Percentiles rank a stretch among this genome's conserved stretches.
Conservation (phyloP, 2,113 vertebrate genomes). For the Mixornis gularis region DNA sequence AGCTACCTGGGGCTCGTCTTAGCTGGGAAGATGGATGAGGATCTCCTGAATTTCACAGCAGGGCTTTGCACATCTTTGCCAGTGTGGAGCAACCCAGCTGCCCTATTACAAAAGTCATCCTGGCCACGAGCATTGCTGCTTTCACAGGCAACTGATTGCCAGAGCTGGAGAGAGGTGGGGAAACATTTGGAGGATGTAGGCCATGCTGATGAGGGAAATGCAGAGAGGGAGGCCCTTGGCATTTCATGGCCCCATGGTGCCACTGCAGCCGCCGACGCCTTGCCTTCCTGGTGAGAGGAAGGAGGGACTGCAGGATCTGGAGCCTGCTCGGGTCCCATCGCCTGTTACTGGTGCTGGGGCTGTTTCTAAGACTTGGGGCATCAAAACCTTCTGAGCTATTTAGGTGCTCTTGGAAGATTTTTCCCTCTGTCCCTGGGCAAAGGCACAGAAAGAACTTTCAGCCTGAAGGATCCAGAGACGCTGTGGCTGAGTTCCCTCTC, state of each 20-base stretch:
- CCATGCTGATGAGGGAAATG: neutral
- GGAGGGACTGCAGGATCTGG: neutral
- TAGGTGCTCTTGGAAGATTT: neutral
- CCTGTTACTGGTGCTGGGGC: rapidly evolving
- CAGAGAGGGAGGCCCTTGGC: neutral
- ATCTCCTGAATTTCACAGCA: neutral
- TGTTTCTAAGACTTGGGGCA: neutral
- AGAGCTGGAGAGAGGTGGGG: neutral
- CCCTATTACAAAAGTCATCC: neutral
- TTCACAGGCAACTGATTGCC: neutral
- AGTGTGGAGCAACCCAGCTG: neutral
- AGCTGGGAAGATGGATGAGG: neutral
- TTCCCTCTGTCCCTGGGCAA: neutral
- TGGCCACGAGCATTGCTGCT: neutral
- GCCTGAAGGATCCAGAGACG: rapidly evolving
- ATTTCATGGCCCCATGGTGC: rapidly evolving
- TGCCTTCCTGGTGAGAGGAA: rapidly evolving
- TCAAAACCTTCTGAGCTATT: neutral
- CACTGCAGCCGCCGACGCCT: rapidly evolving
- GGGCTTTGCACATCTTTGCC: neutral
- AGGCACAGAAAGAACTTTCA: neutral
- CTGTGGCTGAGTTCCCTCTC: neutral
- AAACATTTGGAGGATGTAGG: neutral
- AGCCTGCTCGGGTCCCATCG: rapidly evolving
- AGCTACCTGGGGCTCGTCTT: neutral